These are phyloP conservation scores for Crocodylus rhombifer DNA, from an alignment of 2,797 vertebrate species.

Conservation along the genomic window DNA sequence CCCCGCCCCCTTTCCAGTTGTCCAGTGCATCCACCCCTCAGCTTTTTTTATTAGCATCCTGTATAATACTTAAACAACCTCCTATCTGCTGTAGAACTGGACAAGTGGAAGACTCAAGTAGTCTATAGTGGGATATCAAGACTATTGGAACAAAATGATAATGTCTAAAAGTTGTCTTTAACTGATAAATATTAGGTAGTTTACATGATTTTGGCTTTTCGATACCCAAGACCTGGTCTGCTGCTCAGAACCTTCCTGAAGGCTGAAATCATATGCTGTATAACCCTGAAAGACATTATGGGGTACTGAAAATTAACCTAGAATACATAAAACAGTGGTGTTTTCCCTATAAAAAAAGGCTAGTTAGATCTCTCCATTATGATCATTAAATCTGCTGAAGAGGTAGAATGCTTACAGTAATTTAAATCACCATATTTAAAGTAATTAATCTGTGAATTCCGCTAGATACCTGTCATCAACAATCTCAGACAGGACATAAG, in stretches of 20 bases:
- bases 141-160: not conserved
- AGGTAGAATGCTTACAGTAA: not conserved
- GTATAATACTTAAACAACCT: not conserved
- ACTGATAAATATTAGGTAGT: not conserved
- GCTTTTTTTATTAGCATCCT: not conserved
- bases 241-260: not conserved
- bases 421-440: not conserved
- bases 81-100: not conserved
- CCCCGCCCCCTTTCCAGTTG: too few relatives aligned
- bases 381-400: not conserved
- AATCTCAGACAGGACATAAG: too few relatives aligned
- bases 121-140: not conserved
- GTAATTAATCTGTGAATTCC: not conserved
- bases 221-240: not conserved
- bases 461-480: too few relatives aligned
- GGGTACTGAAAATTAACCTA: not conserved
- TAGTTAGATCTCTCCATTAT: conserved; percentile 25
- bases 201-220: not conserved
- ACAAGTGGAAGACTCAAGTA: not conserved
- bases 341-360: not conserved
- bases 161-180: not conserved
- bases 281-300: not conserved
- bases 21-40: too few relatives aligned
- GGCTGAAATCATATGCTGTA: not conserved
- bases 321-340: not conserved